phyloP scores from a whole-genome alignment of 2,888 invertebrate species.

The Harmothoe impar region DNA sequence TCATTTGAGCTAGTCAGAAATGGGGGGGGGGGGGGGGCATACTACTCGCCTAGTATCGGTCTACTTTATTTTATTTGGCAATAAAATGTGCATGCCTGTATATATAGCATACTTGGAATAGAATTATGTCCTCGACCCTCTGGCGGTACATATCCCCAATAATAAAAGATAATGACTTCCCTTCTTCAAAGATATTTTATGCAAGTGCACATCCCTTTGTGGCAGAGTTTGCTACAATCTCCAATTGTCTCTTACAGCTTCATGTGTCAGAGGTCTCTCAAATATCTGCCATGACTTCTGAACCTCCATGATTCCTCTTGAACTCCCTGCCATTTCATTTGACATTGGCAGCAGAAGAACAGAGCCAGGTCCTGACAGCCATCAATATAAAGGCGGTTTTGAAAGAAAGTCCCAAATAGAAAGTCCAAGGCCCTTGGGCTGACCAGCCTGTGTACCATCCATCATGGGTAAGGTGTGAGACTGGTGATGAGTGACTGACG shows the following conservation, averaged over 20 bases:
- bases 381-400: background rate
- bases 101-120: too few relatives aligned
- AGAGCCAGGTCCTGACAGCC: background rate
- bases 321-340: slow-evolving; percentile 7
- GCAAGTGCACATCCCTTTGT: background rate
- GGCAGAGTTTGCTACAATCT: background rate
- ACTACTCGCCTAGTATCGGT: too few relatives aligned
- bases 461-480: slow-evolving; percentile 45
- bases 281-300: background rate
- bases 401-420: background rate
- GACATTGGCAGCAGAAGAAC: background rate
- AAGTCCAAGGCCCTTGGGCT: slow-evolving; percentile 15
- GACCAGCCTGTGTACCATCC: background rate
- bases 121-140: too few relatives aligned
- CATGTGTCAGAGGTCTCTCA: background rate
- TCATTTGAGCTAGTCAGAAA: too few relatives aligned
- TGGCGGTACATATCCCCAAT: too few relatives aligned
- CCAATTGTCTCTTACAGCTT: background rate
- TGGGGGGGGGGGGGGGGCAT: too few relatives aligned
- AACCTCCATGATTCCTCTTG: background rate
- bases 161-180: too few relatives aligned
- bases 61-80: too few relatives aligned
- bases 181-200: too few relatives aligned
- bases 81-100: too few relatives aligned
- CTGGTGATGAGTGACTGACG: background rate